These are phyloP conservation scores for Cataglyphis livida DNA, from an alignment of 2,888 invertebrate genomes.

Conservation along the genomic window DNA sequence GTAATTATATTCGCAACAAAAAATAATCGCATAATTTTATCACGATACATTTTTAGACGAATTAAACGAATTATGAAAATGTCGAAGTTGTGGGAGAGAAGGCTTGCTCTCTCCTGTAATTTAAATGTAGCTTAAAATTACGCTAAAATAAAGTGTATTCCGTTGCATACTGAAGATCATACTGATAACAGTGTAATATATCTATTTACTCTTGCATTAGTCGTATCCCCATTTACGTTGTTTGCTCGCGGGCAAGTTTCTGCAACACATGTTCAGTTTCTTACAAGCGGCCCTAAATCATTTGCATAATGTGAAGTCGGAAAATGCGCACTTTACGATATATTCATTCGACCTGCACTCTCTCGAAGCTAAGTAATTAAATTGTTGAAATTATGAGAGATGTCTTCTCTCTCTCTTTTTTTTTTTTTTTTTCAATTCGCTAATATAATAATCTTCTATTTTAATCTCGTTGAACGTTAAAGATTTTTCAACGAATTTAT, in stretches of 20 bases:
- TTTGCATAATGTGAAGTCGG: conserved; percentile 32
- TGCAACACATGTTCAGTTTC: background rate
- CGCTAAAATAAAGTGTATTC: background rate
- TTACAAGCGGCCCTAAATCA: conserved; percentile 1
- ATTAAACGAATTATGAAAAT: background rate
- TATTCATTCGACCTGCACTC: background rate
- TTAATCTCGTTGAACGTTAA: background rate
- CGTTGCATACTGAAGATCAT: background rate
- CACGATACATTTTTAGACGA: background rate
- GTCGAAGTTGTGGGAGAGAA: background rate
- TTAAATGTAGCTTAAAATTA: conserved; percentile 1
- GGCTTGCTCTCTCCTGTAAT: background rate
- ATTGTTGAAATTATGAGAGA: conserved; percentile 10
- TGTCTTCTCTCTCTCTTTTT: background rate
- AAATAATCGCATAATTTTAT: no score
- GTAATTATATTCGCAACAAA: no score
- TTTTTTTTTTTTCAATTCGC: background rate
- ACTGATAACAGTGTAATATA: conserved; percentile 20
- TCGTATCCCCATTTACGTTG: conserved; percentile 20
- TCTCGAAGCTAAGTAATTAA: background rate
- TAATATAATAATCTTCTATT: conserved; percentile 17
- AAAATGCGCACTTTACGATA: background rate
- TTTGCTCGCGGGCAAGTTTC: conserved; percentile 31
- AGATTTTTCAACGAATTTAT: background rate
- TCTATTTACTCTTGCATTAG: conserved; percentile 41